Base-by-base conservation (phyloP, 1,140 invertebrate genomes). In the Babylonia areolata region DNA sequence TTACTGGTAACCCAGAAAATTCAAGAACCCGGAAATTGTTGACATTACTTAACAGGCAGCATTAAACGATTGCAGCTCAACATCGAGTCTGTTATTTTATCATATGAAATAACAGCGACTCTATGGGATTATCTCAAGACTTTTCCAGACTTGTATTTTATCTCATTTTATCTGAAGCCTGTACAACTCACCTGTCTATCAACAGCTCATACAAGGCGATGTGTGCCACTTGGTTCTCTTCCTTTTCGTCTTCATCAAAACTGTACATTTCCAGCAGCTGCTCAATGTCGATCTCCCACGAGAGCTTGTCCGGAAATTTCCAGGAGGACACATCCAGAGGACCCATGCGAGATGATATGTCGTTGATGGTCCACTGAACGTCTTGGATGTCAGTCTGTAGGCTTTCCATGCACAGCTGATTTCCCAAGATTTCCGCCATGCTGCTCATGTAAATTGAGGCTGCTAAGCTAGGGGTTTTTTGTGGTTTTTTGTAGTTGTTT, bases 181-280 rank as follows among this genome's bases (percentile, higher is more conserved):
- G 17, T 17, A 35, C 31, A 73, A 20, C 82, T 85, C 86, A 94
- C 94, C 94, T 94, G 87, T 94, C 94, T 88, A 94, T 94, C 6
- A 94, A 90, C 12, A 94, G 90, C 86, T 94, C 94, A 87, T 94
- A 92, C 31, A 94, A 87, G 11, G 92, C 92, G 84, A 94, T 92
- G 87, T 94, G 94, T 9, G 93, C 90, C n/a, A 94, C 90, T 80
- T 94, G 93, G 79, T 88, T 90, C 37, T 93, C 93, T 75, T 94
- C 94, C 37, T 86, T 87, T 77, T 93, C 92, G 87, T 93, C 89
- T 88, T 87, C 89, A 81, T 89, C 90, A 80, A 42, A 84, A 28
- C 54, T 54, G 85, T 94, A 93, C 54, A 91, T 82, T n/a, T 93
- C 92, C 33, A 94, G 85, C 12, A 94, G 87, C 37, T 94, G 91